Base-by-base conservation (phyloP, 1,140 invertebrate species). In the Lycorma delicatula region DNA sequence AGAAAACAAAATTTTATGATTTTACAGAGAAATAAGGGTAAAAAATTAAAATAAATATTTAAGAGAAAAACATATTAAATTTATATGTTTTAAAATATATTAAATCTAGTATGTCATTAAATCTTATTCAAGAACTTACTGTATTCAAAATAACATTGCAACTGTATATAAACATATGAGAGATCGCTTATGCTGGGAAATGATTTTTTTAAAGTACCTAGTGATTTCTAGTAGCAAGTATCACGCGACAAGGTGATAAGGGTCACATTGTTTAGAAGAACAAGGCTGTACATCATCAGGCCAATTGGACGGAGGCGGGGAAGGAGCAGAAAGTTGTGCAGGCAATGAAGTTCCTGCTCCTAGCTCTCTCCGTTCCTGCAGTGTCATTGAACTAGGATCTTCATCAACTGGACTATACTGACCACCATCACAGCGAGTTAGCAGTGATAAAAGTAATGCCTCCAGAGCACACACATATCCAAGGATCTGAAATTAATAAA, bases 251-350 rank as follows among this genome's bases (percentile, higher is more conserved):
- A 76, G 73, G 41, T 70, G 69, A 58, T 76, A 75, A 47, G 73
- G 72, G 58, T 78, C 74, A 20, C 76, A 67, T 54, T 76, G 74
- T 66, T 80, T 79, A 56, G 78, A 80, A 57, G 78, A 78, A 63
- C 79, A 79, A 44, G 79, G 79, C 66, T 80, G 76, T 49, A 77
- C 50, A 13, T 59, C 56, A 31, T 54, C 59, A 16, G 49, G 63
- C 28, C 56, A 57, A 16, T 54, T 56, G n/a, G 60, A 60, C 3
- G 62, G 60, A 16, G 59, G 60, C 0, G 60, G 64, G 16, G 65
- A 61, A 23, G 64, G 63, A 28, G 66, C 64, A 53, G 63, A 60
- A 16, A 52, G 26, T 2, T 25, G 48, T 23, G 56, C 34, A 25
- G 44, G 47, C 9, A 13, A 9, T 29, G 50, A 56, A 29, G 54